Base-by-base conservation (phyloP, 2,888 invertebrate species). In the Eilema caniola region DNA sequence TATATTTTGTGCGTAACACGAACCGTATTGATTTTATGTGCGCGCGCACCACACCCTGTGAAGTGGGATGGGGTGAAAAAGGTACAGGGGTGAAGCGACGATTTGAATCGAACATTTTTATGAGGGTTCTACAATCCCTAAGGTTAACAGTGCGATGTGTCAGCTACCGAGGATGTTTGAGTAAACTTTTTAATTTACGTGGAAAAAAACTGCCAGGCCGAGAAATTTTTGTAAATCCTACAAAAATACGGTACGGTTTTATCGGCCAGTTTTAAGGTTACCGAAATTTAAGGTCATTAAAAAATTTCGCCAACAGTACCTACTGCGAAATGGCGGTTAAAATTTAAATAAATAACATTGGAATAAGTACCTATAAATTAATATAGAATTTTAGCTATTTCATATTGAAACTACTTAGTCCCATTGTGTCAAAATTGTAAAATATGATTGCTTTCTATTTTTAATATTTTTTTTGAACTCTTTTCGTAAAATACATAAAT, bases 21-120 rank as follows among this genome's bases (percentile, higher is more conserved):
- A 80, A 88, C 87, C 89, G 92, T 95, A 95, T 95, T 92, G 95
- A 95, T 95, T 94, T 94, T 93, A 85, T 89, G 77, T 94, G 95
- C 94, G 95, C 95, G 95, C 95, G 95, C 95, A 94, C 85, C 70
- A 71, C 80, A 87, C 84, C 81, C 79, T 69, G 72, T 33, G 67
- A 3, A 70, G 82, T 82, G 86, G 84, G 72, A 67, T 70, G 83
- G 87, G 89, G 88, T 76, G 84, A 86, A 89, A 89, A 90, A 90
- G 87, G 91, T 89, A 90, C 89, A 92, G 88, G 92, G 92, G 93
- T 88, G 90, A 89, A 88, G 86, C 89, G 89, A 86, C 92, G 90
- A 91, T 92, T 92, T 89, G 90, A 93, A 93, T 93, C 90, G 93
- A 94, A 93, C 91, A 92, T 92, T 93, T 93, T 93, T 92, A 92